These are phyloP conservation scores for Alaudala cheleensis DNA, from an alignment of 2,113 vertebrate genomes.

Conservation along the genomic window DNA sequence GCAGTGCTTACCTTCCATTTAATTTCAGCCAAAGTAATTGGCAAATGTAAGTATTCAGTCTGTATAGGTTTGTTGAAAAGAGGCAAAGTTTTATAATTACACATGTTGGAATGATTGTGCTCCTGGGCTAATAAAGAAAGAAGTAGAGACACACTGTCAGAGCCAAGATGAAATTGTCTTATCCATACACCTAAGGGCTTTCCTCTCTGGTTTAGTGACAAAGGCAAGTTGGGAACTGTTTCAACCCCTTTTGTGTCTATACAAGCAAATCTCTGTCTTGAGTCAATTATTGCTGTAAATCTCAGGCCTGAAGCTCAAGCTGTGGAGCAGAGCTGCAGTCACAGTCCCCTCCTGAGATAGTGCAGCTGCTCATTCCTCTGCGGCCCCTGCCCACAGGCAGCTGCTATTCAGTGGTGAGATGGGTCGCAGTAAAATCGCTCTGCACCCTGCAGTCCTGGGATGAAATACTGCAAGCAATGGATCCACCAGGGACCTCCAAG, in stretches of 20 bases:
- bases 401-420: rapidly evolving
- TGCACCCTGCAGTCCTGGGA: rapidly evolving
- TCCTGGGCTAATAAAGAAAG: not conserved
- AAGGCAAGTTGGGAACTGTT: not conserved
- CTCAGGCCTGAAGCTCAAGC: not conserved
- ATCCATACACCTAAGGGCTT: not conserved
- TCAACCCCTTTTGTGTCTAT: not conserved
- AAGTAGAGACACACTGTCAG: not conserved
- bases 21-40: not conserved
- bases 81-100: not conserved
- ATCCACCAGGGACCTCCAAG: rapidly evolving
- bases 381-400: rapidly evolving
- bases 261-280: not conserved
- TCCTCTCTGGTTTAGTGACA: not conserved
- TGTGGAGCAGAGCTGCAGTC: not conserved
- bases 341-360: not conserved
- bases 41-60: not conserved
- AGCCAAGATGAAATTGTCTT: not conserved
- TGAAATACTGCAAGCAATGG: rapidly evolving
- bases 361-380: not conserved
- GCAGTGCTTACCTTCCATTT: not conserved
- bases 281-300: not conserved
- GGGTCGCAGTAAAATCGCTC: too few species aligned
- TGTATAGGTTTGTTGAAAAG: not conserved
- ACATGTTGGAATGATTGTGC: rapidly evolving